A percentile compares a stretch with the other conserved stretches of the same genome.
phyloP scores from a whole-genome alignment of 2,888 invertebrate genomes.

The Xanthorhoe designata region DNA sequence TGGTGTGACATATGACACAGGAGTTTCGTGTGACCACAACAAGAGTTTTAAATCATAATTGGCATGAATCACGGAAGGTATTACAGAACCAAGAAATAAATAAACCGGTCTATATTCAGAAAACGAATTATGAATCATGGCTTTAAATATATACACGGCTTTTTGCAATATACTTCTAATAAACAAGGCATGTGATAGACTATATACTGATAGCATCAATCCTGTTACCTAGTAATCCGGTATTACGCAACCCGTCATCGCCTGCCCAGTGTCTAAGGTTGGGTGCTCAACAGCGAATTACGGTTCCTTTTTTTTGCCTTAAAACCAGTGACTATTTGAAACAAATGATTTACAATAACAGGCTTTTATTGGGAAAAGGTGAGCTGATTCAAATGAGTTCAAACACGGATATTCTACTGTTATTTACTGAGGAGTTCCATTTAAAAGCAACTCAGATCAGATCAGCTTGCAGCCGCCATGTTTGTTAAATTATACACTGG shows the following conservation, averaged over 20 bases:
- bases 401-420: too few relatives aligned
- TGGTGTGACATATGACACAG: constrained; percentile 1
- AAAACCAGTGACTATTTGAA: too few relatives aligned
- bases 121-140: too few relatives aligned
- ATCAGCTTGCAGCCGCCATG: too few relatives aligned
- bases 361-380: too few relatives aligned
- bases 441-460: too few relatives aligned
- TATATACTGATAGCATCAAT: background rate
- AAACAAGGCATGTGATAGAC: background rate
- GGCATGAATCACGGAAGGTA: background rate
- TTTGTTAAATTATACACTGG: too few relatives aligned
- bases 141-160: too few relatives aligned
- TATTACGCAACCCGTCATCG: background rate
- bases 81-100: background rate
- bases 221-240: background rate
- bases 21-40: constrained; percentile 7
- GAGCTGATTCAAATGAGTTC: too few relatives aligned
- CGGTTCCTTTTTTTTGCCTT: background rate
- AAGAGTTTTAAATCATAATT: background rate
- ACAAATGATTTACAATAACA: too few relatives aligned
- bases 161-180: background rate
- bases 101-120: too few relatives aligned
- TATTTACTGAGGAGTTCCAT: too few relatives aligned
- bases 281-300: background rate
- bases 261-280: background rate